These are phyloP conservation scores for Psilopogon haemacephalus DNA, from an alignment of 2,113 vertebrate genomes.

Conservation along the genomic window DNA sequence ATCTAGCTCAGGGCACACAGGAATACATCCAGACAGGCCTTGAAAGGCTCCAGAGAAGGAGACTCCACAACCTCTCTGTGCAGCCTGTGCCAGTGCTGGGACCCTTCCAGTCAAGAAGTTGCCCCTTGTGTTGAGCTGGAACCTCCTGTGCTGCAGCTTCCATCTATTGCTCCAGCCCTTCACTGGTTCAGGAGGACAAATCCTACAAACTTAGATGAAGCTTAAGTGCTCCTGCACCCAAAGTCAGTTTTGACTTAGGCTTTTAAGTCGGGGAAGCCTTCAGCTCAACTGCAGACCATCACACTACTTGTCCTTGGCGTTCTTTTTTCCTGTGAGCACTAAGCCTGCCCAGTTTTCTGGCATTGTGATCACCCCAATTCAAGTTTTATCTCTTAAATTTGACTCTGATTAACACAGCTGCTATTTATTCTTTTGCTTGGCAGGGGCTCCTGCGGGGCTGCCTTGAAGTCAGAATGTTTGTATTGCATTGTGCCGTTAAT, in stretches of 20 bases:
- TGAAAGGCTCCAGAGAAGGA: too few relatives aligned
- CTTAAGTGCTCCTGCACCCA: not conserved
- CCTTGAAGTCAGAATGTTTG: not conserved
- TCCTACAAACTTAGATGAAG: not conserved
- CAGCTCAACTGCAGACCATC: not conserved
- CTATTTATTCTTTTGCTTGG: slow-evolving; percentile 31
- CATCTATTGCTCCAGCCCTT: too few relatives aligned
- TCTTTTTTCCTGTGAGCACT: not conserved
- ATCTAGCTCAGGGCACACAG: too few relatives aligned
- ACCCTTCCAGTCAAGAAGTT: too few relatives aligned
- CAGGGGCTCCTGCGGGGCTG: not conserved
- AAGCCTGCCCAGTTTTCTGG: not conserved
- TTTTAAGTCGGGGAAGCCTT: not conserved
- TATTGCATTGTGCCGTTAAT: not conserved
- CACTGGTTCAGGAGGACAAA: not conserved
- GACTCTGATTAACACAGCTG: slow-evolving; percentile 36
- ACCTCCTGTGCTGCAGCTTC: too few relatives aligned
- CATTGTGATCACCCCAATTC: slow-evolving; percentile 40
- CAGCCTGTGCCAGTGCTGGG: too few relatives aligned
- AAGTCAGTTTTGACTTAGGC: not conserved
- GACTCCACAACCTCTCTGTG: too few relatives aligned
- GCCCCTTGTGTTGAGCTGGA: too few relatives aligned
- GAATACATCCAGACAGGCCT: too few relatives aligned
- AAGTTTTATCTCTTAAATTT: slow-evolving; percentile 43
- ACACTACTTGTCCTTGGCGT: not conserved